Evolutionary conservation across 2,888 invertebrate genomes (phyloP), one percentile per base, ranked within the genome.

Genomic region (Pharmacophagus antenor): DNA sequence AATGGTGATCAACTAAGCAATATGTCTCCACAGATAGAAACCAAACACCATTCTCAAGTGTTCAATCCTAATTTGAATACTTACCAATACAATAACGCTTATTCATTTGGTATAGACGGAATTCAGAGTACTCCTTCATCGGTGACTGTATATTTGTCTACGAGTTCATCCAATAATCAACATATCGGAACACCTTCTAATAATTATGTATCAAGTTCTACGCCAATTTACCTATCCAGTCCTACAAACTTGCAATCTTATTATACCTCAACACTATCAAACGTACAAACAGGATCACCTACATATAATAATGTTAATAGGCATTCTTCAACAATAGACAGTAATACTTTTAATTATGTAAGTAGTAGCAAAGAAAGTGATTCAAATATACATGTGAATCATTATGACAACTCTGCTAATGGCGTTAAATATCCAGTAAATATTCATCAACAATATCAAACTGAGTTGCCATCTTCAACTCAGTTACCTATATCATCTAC

Each of bases 341-440:
- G 74, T 62, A 84, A 79, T 67, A 66, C 69, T 1, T 63, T 74
- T 6, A 77, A 66, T 61, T 86, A 79, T 61, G 82, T 50, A 47
- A 20, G 17, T 18, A 60, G 84, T 15, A 77, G 61, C 44, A 80
- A 73, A 64, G 82, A 84, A 4, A 67, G 68, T 17, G 79, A 72
- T 65, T 85, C 86, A 67, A 83, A 83, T 62, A 77, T 88, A 64
- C 82, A 84, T 66, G 84, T 87, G 55, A 87, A 89, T 65, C 88
- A 88, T 70, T 90, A 85, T 61, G 86, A 90, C 64, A 90, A 88
- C 64, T 82, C 88, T 17, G 83, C 77, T 5, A 85, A 82, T 65
- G 88, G 88, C 6, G 72, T 88, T 0, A 79, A 85, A 64, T 88
- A 83, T 69, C 84, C 85, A 0, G 65, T 69, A 15, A 83, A 76